Evolutionary conservation across 2,113 vertebrate species (phyloP), one percentile per base, ranked within the genome.

Genomic region (Platysteira castanea): DNA sequence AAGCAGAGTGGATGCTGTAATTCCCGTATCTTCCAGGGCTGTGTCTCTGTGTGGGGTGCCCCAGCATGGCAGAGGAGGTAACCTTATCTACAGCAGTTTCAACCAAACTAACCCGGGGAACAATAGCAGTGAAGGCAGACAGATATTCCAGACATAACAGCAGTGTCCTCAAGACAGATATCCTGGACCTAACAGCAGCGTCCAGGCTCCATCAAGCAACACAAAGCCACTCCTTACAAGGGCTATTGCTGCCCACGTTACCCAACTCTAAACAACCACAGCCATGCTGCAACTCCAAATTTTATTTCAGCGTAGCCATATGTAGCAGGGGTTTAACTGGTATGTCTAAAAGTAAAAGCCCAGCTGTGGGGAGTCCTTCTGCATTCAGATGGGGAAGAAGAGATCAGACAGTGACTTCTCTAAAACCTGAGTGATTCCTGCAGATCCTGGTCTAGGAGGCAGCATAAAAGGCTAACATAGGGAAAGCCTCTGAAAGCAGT

Each of bases 11-110:
- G 70, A 52, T 11, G 52, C 56, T 67, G 6, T 24, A 82, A 89
- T 83, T 85, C 59, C 85, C 1, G 0, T 64, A 39, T 81, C 93
- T 95, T 54, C 78, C 84, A 82, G 70, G 61, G 24, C 68, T 59
- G 56, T 63, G 39, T 71, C 85, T 80, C 8, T 54, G 1, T n/a
- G 60, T 50, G 73, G 50, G 61, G 28, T 65, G 13, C 12, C 64
- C 50, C 1, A 10, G 63, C 59, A 73, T 0, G 1, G 87, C 87
- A 87, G 49, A 10, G 6, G 46, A 94, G 57, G 67, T 53, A 73
- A 61, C 61, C 53, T 80, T 90, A 97, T 80, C 95, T 95, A 17
- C n/a, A 30, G 75, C 8, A 95, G 96, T 97, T 97, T 97, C 96
- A 96, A 61, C 95, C 92, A 95, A 90, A 65, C 61, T 46, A 77